Evolutionary conservation across 2,888 invertebrate species (phyloP), one percentile per base, ranked within the genome.

Genomic region (Thereva nobilitata): DNA sequence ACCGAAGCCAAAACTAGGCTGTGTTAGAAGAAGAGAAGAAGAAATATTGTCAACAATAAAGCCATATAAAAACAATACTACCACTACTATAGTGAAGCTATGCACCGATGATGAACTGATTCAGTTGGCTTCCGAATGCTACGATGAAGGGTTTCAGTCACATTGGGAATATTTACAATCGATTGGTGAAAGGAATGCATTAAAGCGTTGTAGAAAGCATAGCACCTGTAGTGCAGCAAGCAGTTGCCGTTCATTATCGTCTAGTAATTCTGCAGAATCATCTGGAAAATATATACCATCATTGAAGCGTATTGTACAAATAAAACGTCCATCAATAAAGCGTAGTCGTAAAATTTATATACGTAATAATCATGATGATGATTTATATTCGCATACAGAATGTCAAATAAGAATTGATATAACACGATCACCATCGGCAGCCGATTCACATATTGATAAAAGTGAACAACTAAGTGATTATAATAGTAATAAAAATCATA

Each of bases 161-260:
- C 78, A 79, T 71, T 73, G 80, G 66, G 75, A 77, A 68, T 80
- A 81, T 71, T 73, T 80, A 67, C 73, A 79, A 76, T 76, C 78
- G 73, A 75, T 80, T 70, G 77, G 78, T 40, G 72, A 73, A 67
- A 75, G 75, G 72, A 78, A 77, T 75, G 72, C 72, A 38, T 72
- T 72, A 73, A 73, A 64, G 50, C 49, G 61, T n/a, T 41, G 50
- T 34, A 49, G 61, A n/a, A 67, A 72, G 8, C 49, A 64, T 44
- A 55, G 54, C n/a, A 10, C 12, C 10, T 12, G 67, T 53, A 63
- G 64, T 42, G 40, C 49, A 12, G 54, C 45, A 8, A 56, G 55
- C 49, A 38, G 57, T 45, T 55, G 23, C 56, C 56, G 59, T 66
- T 55, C 59, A 66, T 50, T 50, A 5, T 7, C 50, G 10, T 61